Percentiles rank a stretch among this genome's conserved stretches.
Evolutionary conservation across 2,113 vertebrate genomes (phyloP).

Genomic region (Leptocoma aspasia): DNA sequence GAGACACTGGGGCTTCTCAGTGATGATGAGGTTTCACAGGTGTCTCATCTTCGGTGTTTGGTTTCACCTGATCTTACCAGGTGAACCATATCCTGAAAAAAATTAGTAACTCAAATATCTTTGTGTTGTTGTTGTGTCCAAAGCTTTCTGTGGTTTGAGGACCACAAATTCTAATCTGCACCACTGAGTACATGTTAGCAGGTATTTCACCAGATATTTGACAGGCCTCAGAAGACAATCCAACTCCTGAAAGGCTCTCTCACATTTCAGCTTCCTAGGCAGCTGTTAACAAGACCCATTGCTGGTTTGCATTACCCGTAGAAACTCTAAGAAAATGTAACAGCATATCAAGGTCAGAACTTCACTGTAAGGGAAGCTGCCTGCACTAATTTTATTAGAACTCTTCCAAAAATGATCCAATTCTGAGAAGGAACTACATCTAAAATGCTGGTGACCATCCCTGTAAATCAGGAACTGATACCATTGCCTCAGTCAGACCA

Average conservation of each 20-base stretch:
- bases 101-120: background rate
- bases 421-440: background rate
- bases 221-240: background rate
- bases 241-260: background rate
- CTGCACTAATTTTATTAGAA: background rate
- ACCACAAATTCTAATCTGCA: background rate
- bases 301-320: background rate
- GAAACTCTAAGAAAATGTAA: background rate
- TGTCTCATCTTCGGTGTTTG: background rate
- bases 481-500: background rate
- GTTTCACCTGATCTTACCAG: background rate
- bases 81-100: background rate
- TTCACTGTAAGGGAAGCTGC: background rate
- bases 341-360: background rate
- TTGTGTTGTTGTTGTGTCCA: background rate
- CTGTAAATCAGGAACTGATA: background rate
- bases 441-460: background rate
- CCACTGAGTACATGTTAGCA: background rate
- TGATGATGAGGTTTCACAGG: background rate
- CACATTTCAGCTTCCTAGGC: background rate
- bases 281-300: background rate
- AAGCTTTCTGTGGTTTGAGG: background rate
- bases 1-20: background rate
- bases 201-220: background rate
- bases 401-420: background rate